Evolutionary conservation across 2,888 invertebrate species (phyloP), one percentile per base, ranked within the genome.

Genomic region (Dromius quadrimaculatus): DNA sequence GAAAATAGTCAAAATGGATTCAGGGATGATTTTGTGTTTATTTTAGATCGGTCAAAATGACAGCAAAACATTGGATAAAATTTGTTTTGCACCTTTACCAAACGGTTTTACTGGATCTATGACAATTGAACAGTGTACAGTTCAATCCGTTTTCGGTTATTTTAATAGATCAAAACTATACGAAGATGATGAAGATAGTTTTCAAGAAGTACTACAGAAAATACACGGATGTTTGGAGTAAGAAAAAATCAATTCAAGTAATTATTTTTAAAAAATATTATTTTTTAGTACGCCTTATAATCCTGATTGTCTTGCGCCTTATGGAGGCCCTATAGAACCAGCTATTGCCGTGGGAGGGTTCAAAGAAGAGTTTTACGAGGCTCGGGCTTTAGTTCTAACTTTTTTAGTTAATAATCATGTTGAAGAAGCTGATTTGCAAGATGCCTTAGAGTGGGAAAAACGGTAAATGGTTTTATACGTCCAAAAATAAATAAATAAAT

Each of bases 271-370:
- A 45, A 47, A 47, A 9, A 20, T 47, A 2, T 28, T 5, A 28
- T 22, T 50, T 22, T 50, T 65, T 71, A 89, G 88, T 75, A 87
- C 86, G 71, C 84, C 88, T 0, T 87, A 85, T 76, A 81, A 84
- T 77, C 81, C 86, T 2, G 82, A 85, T 0, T 98, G 98, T 80
- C 82, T 95, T 70, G 92, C 92, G 0, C 85, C 89, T 0, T 97
- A 91, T 84, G 97, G 96, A 23, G 97, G 95, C 0, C 96, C 96
- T 1, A 86, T 95, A 5, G 89, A 93, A 74, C 94, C 97, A 0
- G 92, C 90, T 72, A 85, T 96, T 65, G 90, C 91, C 0, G 85
- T 97, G 34, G 97, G 96, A 20, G 97, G 94, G n/a, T 90, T 87
- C 77, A 86, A 86, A 32, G 81, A 81, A 0, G 82, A 85, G 61